Base-by-base conservation (phyloP, 2,888 invertebrate genomes). In the Acronicta leporina region DNA sequence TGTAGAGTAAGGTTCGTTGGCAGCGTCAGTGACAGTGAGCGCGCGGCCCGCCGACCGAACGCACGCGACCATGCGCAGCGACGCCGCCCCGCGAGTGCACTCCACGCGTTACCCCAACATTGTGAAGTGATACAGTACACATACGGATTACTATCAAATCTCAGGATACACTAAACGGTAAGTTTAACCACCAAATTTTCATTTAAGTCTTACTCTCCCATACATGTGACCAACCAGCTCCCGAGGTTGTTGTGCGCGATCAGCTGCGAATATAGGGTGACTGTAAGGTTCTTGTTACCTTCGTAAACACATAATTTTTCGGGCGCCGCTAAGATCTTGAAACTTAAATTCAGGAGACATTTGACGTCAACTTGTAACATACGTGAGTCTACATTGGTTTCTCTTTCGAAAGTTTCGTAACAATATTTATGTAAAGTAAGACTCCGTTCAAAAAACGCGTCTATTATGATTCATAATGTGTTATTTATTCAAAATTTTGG, bases 261-360 rank as follows among this genome's bases (percentile, higher is more conserved):
- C 91, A 92, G 89, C 90, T 91, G 92, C 87, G 87, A 92, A 89
- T 91, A 89, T 87, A 81, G 77, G 75, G 73, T 73, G 70, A 73
- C 63, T 76, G 69, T 72, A 66, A 73, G 57, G 63, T 73, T 63
- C 66, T 77, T 82, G 78, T 71, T 68, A 79, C 77, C 76, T 15
- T 40, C 3, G 13, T n/a, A 38, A n/a, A 40, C 41, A 52, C 20
- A 54, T 50, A 20, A 46, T 14, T n/a, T 49, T 40, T 20, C 8
- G 13, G 15, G 41, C 9, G 38, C 47, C n/a, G n/a, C 4, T 11
- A 30, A 11, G 10, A 52, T n/a, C 11, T 15, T 45, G 33, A 13
- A 35, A 38, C 42, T 41, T 35, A 13, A 48, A 1, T 40, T 42
- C n/a, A 52, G 27, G 27, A 38, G 5, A 45, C 13, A 25, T 48